These are phyloP conservation scores for Cavia porcellus DNA, from an alignment of 2,113 vertebrate genomes.

Conservation along the genomic window DNA sequence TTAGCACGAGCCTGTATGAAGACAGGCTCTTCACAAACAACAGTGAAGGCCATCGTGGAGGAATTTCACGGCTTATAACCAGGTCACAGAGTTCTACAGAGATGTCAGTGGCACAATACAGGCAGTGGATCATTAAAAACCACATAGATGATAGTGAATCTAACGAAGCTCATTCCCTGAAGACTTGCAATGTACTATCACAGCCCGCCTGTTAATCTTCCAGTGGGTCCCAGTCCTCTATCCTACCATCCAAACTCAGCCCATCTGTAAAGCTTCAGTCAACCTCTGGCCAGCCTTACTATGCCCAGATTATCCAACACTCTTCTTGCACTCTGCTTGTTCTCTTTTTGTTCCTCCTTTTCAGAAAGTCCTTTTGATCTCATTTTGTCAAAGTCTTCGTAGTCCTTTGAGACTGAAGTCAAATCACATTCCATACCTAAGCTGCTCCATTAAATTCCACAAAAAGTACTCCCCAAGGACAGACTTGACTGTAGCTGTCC, in stretches of 20 bases:
- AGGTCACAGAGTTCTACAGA: background rate
- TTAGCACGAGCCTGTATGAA: background rate
- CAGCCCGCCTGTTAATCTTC: background rate
- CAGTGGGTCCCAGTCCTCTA: background rate
- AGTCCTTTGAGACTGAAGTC: background rate
- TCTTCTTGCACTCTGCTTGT: background rate
- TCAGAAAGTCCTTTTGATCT: background rate
- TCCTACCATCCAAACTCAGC: background rate
- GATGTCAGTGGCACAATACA: accelerated
- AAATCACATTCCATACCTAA: background rate
- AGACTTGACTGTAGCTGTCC: background rate
- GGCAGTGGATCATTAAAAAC: background rate
- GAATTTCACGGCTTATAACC: background rate
- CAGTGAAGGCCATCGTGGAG: background rate
- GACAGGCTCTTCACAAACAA: background rate
- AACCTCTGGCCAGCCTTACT: background rate
- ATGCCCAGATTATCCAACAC: background rate
- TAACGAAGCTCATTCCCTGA: background rate
- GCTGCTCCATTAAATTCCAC: background rate
- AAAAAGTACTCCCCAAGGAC: background rate
- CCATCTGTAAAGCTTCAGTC: background rate
- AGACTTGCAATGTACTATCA: background rate
- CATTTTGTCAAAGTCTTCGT: background rate
- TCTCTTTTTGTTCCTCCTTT: background rate
- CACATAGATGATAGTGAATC: background rate